Evolutionary conservation across 2,113 vertebrate species (phyloP).

Genomic region (Dryoscopus gambensis): DNA sequence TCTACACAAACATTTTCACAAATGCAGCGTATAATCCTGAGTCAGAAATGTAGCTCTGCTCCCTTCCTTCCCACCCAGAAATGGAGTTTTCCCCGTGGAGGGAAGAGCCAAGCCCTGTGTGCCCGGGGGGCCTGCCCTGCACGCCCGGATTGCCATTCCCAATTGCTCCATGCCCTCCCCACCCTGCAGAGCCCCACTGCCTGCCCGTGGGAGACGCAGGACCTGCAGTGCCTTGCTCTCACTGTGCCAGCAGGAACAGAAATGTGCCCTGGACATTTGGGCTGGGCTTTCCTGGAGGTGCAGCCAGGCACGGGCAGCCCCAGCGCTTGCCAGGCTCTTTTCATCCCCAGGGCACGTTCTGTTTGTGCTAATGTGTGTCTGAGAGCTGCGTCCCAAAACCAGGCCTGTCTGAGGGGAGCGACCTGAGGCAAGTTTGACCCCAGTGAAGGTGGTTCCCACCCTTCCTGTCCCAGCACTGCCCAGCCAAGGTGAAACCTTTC

Average conservation of each 20-base stretch:
- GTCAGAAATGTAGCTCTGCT: neutral
- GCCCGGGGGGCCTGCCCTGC: neutral
- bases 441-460: neutral
- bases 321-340: neutral
- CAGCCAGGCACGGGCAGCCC: neutral
- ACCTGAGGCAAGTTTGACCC: too few relatives aligned
- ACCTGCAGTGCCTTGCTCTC: too few relatives aligned
- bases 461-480: neutral
- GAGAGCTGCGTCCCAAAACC: neutral
- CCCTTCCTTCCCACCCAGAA: neutral
- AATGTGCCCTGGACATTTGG: accelerated
- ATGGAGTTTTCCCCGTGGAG: accelerated
- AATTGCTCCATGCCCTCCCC: neutral
- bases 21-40: neutral
- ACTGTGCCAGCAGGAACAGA: neutral
- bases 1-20: neutral
- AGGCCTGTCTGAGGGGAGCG: neutral
- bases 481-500: neutral
- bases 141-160: accelerated
- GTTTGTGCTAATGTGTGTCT: neutral
- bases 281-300: neutral
- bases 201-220: neutral
- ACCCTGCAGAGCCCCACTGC: neutral
- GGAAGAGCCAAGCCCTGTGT: neutral
- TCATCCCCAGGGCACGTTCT: neutral